Conservation (phyloP, 2,113 vertebrate genomes). For the Boulengeromyrus knoepffleri region DNA sequence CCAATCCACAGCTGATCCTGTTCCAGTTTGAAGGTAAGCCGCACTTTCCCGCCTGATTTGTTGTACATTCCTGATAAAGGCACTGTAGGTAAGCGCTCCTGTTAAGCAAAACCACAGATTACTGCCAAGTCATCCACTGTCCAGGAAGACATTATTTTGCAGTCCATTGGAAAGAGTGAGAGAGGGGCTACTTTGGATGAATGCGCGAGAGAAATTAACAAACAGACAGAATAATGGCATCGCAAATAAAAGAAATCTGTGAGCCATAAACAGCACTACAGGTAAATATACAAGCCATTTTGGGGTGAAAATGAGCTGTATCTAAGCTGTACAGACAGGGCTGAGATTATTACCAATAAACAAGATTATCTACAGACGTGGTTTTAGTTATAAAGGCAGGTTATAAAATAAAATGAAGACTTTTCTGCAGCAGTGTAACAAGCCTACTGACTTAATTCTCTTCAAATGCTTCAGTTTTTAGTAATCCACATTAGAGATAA, state of each 20-base stretch:
- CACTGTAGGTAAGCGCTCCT: constrained; percentile 95
- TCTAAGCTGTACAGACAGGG: neutral
- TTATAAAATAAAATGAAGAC: neutral
- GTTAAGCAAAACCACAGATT: constrained; percentile 29
- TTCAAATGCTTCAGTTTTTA: neutral
- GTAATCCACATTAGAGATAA: neutral
- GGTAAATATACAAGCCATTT: neutral
- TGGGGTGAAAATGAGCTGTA: neutral
- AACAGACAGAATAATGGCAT: neutral
- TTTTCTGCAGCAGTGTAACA: neutral
- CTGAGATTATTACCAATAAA: neutral
- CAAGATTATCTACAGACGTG: neutral
- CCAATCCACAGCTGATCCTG: constrained; percentile 98
- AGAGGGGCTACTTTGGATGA: neutral
- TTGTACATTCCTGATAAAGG: constrained; percentile 97
- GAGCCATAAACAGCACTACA: neutral
- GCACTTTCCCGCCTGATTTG: constrained; percentile 94
- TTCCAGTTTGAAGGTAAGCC: constrained; percentile 96
- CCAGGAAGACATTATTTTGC: neutral
- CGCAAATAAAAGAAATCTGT: neutral
- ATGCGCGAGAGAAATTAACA: neutral
- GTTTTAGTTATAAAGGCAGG: neutral
- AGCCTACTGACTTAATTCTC: neutral
- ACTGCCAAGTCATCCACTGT: neutral
- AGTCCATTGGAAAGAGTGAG: neutral